Conservation (phyloP, 2,113 vertebrate genomes). For the Clarias magur region DNA sequence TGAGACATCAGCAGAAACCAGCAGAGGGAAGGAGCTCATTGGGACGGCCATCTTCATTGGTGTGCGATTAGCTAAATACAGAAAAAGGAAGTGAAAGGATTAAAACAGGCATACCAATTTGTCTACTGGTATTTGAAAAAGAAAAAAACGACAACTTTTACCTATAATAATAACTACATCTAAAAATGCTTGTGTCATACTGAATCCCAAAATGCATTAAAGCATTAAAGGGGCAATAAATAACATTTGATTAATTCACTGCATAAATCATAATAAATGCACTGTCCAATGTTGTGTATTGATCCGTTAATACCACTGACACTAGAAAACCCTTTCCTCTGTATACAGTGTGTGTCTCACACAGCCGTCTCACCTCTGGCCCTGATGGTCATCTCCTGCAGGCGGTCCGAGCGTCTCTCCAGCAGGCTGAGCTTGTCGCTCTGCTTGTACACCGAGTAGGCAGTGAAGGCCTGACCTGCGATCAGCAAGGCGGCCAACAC, state of each 20-base stretch:
- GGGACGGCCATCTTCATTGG: slow-evolving; percentile 50
- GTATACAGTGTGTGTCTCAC: no score
- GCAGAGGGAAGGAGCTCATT: slow-evolving; percentile 47
- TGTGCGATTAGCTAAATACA: slow-evolving; percentile 18
- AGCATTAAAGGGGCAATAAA: not conserved
- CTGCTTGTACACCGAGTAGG: slow-evolving; percentile 84
- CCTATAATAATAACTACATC: not conserved
- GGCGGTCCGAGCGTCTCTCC: slow-evolving; percentile 68
- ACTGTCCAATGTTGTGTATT: not conserved
- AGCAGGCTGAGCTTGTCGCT: slow-evolving; percentile 78
- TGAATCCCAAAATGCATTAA: not conserved
- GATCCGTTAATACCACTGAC: not conserved
- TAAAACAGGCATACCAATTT: not conserved
- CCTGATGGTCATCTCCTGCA: slow-evolving; percentile 76
- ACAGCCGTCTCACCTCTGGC: slow-evolving; percentile 65
- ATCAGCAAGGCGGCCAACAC: slow-evolving; percentile 84
- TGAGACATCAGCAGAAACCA: not conserved
- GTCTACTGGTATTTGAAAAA: not conserved
- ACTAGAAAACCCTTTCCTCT: not conserved
- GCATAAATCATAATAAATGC: not conserved
- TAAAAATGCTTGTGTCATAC: slow-evolving; percentile 47
- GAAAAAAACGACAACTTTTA: not conserved
- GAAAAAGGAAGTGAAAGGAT: not conserved
- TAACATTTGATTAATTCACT: not conserved
- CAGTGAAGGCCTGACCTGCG: slow-evolving; percentile 83